Conservation (phyloP, 2,113 vertebrate species). For the Crocuta crocuta region DNA sequence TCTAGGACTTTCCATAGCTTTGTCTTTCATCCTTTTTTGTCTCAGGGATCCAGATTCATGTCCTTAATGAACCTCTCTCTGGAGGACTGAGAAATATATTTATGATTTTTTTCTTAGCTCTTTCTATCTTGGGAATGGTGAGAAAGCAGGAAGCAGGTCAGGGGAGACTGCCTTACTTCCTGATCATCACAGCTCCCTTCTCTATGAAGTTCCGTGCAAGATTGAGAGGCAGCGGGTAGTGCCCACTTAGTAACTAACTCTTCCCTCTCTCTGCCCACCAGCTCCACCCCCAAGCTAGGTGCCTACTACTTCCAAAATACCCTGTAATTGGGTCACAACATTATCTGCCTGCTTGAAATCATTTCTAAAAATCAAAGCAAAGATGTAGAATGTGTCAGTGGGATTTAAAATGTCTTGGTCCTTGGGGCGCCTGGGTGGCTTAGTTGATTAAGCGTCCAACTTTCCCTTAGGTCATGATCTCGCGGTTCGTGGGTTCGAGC, state of each 20-base stretch:
- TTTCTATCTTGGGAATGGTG: conserved; percentile 74
- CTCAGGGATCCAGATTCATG: conserved; percentile 38
- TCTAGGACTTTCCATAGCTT: background rate
- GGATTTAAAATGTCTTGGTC: conserved; percentile 33
- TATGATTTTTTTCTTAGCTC: conserved; percentile 58
- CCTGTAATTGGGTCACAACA: conserved; percentile 60
- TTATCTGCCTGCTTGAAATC: conserved; percentile 69
- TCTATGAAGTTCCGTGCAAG: background rate
- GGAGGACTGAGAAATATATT: conserved; percentile 50
- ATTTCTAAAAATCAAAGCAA: conserved; percentile 64
- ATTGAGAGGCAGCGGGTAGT: conserved; percentile 59
- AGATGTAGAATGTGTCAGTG: background rate
- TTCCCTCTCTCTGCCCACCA: conserved; percentile 32
- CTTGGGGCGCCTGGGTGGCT: background rate
- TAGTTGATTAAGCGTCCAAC: too few relatives aligned
- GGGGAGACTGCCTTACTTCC: conserved; percentile 41
- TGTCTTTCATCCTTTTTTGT: background rate
- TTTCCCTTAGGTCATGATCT: too few relatives aligned
- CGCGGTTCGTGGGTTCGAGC: too few relatives aligned
- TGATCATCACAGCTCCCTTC: background rate
- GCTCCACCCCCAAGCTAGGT: conserved; percentile 32
- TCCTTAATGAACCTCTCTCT: conserved; percentile 11
- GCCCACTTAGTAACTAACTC: background rate
- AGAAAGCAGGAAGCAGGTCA: conserved; percentile 73
- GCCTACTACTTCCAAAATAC: conserved; percentile 64